These are phyloP conservation scores for Micromussa lordhowensis DNA, from an alignment of 92 coral and sea anemone genomes.

Conservation along the genomic window DNA sequence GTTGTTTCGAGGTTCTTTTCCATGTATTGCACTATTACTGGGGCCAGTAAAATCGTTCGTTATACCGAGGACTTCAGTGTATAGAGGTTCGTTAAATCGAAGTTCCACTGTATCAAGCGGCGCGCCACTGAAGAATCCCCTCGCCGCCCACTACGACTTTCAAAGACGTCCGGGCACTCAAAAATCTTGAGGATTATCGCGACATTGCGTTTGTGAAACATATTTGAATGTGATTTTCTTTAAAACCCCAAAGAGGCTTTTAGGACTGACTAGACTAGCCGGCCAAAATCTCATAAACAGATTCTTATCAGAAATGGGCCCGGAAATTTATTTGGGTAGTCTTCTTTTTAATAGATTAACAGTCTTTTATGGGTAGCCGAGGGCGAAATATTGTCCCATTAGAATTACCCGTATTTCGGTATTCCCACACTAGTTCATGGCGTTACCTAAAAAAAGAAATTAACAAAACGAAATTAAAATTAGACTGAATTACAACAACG, in stretches of 20 bases:
- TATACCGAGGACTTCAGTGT: too few species aligned
- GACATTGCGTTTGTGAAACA: background rate
- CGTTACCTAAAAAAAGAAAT: too few species aligned
- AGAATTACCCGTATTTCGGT: too few species aligned
- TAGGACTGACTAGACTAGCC: background rate
- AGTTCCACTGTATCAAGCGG: too few species aligned
- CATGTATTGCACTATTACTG: too few species aligned
- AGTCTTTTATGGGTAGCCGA: too few species aligned
- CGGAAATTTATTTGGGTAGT: background rate
- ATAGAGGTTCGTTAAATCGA: too few species aligned
- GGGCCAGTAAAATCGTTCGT: too few species aligned
- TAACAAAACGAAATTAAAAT: too few species aligned
- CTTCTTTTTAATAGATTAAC: background rate
- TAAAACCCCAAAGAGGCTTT: background rate
- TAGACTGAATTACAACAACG: too few species aligned
- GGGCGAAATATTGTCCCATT: background rate
- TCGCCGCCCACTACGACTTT: background rate
- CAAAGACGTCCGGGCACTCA: background rate
- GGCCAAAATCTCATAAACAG: background rate
- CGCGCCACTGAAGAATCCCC: background rate
- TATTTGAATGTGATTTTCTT: background rate
- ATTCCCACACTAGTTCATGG: too few species aligned
- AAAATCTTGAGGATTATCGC: background rate
- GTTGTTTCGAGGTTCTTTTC: too few species aligned
- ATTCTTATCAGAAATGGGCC: background rate